Evolutionary conservation across 2,888 invertebrate genomes (phyloP).

Genomic region (Bembecia ichneumoniformis): DNA sequence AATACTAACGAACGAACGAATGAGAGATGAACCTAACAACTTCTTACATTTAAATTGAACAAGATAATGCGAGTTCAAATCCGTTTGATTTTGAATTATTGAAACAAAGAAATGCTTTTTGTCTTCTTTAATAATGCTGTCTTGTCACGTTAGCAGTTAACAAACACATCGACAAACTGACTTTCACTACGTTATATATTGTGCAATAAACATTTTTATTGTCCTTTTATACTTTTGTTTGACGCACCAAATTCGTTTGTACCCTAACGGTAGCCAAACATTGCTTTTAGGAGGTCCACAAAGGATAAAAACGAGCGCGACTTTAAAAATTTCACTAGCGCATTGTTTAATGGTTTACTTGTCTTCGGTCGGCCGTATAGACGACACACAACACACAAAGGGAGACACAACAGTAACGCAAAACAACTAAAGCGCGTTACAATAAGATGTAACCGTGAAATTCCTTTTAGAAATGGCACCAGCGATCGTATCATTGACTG

Average conservation of each 20-base stretch:
- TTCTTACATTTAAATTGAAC: no score
- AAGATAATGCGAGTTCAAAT: no score
- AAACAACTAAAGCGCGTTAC: constrained; percentile 40
- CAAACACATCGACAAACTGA: constrained; percentile 45
- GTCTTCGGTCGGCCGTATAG: constrained; percentile 37
- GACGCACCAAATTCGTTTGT: constrained; percentile 26
- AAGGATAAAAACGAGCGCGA: constrained; percentile 46
- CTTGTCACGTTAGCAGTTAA: constrained; percentile 56
- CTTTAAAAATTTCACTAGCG: constrained; percentile 39
- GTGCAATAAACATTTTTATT: constrained; percentile 53
- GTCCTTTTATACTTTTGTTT: constrained; percentile 17
- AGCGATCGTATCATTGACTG: constrained; percentile 58
- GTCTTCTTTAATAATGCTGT: constrained; percentile 2
- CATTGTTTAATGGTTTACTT: constrained; percentile 35
- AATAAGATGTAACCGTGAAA: constrained; percentile 54
- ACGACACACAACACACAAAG: constrained; percentile 35
- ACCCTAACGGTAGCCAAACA: constrained; percentile 57
- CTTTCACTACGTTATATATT: constrained; percentile 68
- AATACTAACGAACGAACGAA: no score
- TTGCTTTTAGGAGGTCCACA: constrained; percentile 45
- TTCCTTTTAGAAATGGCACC: constrained; percentile 38
- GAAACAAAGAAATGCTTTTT: no score
- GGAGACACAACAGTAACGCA: constrained; percentile 27
- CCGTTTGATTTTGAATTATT: no score
- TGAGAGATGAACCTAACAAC: no score